Percentiles rank a stretch among this genome's conserved stretches.
These are phyloP conservation scores for Folsomia manolachei DNA, from an alignment of 2,888 invertebrate genomes.

Conservation along the genomic window DNA sequence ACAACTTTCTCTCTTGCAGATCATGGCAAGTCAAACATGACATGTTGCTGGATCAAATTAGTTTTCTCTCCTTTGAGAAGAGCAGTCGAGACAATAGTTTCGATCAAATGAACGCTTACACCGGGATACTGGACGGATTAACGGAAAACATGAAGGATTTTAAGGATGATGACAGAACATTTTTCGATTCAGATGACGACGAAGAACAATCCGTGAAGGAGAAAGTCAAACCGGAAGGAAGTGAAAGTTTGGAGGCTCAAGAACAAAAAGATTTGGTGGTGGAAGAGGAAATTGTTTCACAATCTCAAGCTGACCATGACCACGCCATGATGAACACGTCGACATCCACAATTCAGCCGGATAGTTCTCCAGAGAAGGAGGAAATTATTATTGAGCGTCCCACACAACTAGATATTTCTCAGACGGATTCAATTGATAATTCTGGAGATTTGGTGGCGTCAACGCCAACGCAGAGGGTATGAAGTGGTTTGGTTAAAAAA, in stretches of 20 bases:
- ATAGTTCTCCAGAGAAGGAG: slow-evolving; percentile 4
- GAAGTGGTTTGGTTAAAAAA: no score
- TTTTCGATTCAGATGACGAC: slow-evolving; percentile 37
- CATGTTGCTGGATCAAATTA: slow-evolving; percentile 48
- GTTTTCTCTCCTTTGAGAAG: slow-evolving; percentile 47
- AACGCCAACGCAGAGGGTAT: slow-evolving; percentile 16
- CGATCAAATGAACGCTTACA: slow-evolving; percentile 3
- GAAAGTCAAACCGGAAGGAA: slow-evolving; percentile 15
- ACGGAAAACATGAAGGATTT: slow-evolving; percentile 20
- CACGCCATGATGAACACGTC: not conserved
- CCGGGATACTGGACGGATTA: slow-evolving; percentile 25
- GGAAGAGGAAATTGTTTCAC: not conserved
- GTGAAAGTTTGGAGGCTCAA: not conserved
- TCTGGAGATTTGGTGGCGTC: slow-evolving; percentile 8
- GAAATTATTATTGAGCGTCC: slow-evolving; percentile 4
- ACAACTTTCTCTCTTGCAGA: no score
- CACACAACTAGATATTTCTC: not conserved
- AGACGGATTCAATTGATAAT: slow-evolving; percentile 11
- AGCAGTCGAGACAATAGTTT: slow-evolving; percentile 31
- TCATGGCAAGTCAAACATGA: slow-evolving; percentile 46
- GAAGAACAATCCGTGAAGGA: slow-evolving; percentile 36
- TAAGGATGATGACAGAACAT: slow-evolving; percentile 25
- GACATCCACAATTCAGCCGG: not conserved
- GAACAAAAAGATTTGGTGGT: not conserved
- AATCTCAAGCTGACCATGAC: not conserved